Base-by-base conservation (phyloP, 2,888 invertebrate species). In the Andrena camellia region DNA sequence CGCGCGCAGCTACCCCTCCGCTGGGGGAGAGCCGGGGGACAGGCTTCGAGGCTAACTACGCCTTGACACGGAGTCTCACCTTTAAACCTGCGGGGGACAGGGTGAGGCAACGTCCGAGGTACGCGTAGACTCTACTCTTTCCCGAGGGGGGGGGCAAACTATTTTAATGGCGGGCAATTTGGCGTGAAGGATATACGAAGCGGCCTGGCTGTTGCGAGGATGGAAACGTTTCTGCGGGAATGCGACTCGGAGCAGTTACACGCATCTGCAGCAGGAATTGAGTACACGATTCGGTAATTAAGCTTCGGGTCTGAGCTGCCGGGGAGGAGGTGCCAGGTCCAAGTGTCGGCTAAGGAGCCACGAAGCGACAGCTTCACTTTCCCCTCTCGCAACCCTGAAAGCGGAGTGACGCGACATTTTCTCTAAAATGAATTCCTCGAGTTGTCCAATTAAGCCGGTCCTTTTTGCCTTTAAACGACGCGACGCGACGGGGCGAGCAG, bases 401-500 rank as follows among this genome's bases (percentile, higher is more conserved):
- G 42, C 23, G 13, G 33, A 68, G 17, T 68, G 67, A 68, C 67
- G 52, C 54, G 52, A 68, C 54, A 35, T 60, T 52, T 70, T 29
- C 52, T 7, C 29, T 42, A 42, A 42, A 42, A 42, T 17, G 10
- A 35, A 42, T 42, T 23, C 54, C 10, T 63, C 42, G 10, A 1
- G 48, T 57, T 52, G n/a, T 73, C 52, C 23, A 63, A 35, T 62
- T 62, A 59, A 7, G 17, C 35, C 35, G 67, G 35, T 23, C 20
- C 4, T 35, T 62, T 7, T 48, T 33, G n/a, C 54, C 31, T 5
- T 57, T 57, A 57, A 68, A 57, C 23, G 54, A 54, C 35, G 23
- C 6, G 33, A 33, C 29, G 29, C 29, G 29, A 48, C 8, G 7
- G n/a, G 23, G 2, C 59, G n/a, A 79, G 85, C 88, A 88, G 89